Evolutionary conservation across 2,113 vertebrate genomes (phyloP).

Genomic region (Colossoma macropomum): DNA sequence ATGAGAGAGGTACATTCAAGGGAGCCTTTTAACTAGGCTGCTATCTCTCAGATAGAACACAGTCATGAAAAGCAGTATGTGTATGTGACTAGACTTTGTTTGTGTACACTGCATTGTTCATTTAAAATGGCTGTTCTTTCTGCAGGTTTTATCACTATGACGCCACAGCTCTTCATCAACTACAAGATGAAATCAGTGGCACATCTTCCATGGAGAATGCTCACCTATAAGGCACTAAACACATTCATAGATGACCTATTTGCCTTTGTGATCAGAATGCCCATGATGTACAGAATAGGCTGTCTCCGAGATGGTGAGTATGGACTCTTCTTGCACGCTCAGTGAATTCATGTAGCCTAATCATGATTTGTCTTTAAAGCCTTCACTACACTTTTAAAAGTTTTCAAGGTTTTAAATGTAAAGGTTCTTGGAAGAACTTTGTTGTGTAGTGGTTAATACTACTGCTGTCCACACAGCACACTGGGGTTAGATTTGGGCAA

Average conservation of each 20-base stretch:
- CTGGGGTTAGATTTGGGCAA: too few relatives aligned
- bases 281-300: slow-evolving; percentile 97
- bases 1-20: background rate
- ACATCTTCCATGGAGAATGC: slow-evolving; percentile 95
- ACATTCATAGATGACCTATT: slow-evolving; percentile 97
- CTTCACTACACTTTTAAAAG: too few relatives aligned
- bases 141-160: slow-evolving; percentile 96
- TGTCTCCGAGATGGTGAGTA: slow-evolving; percentile 90
- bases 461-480: too few relatives aligned
- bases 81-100: background rate
- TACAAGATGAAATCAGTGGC: slow-evolving; percentile 97
- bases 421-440: too few relatives aligned
- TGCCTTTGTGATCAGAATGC: slow-evolving; percentile 97
- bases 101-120: background rate
- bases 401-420: too few relatives aligned
- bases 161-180: slow-evolving; percentile 94
- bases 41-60: background rate
- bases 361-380: too few relatives aligned
- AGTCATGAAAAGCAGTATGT: background rate
- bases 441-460: too few relatives aligned
- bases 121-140: background rate
- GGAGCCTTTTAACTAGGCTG: background rate
- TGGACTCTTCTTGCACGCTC: background rate
- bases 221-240: slow-evolving; percentile 96
- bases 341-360: too few relatives aligned